A percentile compares a stretch with the other conserved stretches of the same genome.
These are phyloP conservation scores for Synanthedon formicaeformis DNA, from an alignment of 2,888 invertebrate species.

Conservation along the genomic window DNA sequence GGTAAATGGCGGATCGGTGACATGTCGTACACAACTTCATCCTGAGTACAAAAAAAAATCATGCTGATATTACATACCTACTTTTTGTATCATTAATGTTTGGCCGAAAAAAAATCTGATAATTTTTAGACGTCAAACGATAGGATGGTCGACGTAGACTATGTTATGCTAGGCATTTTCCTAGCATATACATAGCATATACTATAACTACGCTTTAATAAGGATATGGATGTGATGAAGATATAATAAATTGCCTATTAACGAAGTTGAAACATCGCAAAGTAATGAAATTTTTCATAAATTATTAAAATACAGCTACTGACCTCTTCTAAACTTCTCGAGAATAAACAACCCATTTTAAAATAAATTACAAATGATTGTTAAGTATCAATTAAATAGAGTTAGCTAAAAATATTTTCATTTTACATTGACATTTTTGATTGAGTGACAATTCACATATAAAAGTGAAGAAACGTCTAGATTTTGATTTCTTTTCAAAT, in stretches of 20 bases:
- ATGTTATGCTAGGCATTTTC: no score
- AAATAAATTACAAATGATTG: background rate
- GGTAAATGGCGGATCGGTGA: constrained; percentile 52
- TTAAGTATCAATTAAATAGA: constrained; percentile 22
- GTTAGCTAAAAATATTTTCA: constrained; percentile 20
- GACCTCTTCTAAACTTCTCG: constrained; percentile 37
- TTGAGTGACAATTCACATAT: constrained; percentile 43
- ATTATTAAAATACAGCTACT: constrained; percentile 10
- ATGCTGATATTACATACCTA: no score
- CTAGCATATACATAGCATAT: no score
- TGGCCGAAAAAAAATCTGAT: no score
- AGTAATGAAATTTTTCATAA: background rate
- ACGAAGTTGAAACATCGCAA: background rate
- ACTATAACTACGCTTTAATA: no score
- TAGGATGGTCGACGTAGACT: no score
- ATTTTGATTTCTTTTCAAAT: constrained; percentile 24
- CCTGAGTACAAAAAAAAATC: constrained; percentile 8
- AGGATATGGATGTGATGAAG: background rate
- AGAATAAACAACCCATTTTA: constrained; percentile 55
- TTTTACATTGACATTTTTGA: constrained; percentile 55
- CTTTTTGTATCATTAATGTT: no score
- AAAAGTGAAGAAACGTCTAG: constrained; percentile 42
- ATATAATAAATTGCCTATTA: background rate
- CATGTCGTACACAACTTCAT: constrained; percentile 51
- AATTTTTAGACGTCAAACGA: no score